phyloP scores from a whole-genome alignment of 2,888 invertebrate genomes.

The Entomobrya proxima region DNA sequence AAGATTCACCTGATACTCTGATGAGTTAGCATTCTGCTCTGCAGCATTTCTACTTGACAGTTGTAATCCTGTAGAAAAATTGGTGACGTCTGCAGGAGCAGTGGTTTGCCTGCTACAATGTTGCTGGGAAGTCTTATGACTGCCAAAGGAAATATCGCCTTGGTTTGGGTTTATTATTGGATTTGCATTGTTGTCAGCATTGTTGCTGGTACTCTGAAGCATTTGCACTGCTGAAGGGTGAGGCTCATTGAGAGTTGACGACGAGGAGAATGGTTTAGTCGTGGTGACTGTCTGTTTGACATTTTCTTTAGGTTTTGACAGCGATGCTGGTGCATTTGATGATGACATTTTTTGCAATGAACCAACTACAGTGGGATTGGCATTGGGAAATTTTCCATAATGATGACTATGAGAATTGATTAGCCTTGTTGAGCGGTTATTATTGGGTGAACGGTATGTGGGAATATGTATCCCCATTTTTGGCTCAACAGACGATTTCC shows the following conservation, averaged over 20 bases:
- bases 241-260: conserved; percentile 52
- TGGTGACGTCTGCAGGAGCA: too few species aligned
- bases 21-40: too few species aligned
- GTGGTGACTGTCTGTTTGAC: conserved; percentile 43
- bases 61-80: neutral
- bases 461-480: conserved; percentile 62
- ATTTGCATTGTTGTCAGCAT: conserved; percentile 25
- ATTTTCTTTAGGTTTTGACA: conserved; percentile 49
- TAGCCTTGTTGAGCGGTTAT: conserved; percentile 30
- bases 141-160: conserved; percentile 45
- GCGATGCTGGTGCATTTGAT: conserved; percentile 1
- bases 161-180: neutral
- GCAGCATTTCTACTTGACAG: too few species aligned
- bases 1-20: conserved; percentile 58
- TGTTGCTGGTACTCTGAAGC: conserved; percentile 15
- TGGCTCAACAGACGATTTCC: conserved; percentile 59
- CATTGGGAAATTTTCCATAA: conserved; percentile 66
- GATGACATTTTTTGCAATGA: too few species aligned
- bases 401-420: conserved; percentile 56
- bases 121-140: conserved; percentile 51
- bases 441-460: conserved; percentile 63
- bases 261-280: conserved; percentile 20
- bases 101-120: neutral
- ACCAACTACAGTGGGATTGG: conserved; percentile 53
- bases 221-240: conserved; percentile 48